Evolutionary conservation across 2,797 vertebrate species (phyloP).

Genomic region (Sebastes trivittatus): DNA sequence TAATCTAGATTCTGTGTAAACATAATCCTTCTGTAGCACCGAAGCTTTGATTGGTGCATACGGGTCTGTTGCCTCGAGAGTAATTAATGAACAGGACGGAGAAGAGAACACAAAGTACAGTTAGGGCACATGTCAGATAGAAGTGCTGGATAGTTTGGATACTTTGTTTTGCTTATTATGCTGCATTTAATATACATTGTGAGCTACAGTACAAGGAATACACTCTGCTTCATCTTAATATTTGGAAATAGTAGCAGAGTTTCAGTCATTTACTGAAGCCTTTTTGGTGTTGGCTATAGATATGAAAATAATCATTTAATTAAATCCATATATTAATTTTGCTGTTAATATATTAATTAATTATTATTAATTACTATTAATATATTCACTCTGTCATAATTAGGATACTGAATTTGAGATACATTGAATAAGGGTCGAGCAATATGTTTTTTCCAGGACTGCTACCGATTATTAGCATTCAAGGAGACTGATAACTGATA

Average conservation of each 20-base stretch:
- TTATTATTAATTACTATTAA: no score
- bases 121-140: background rate
- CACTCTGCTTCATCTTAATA: background rate
- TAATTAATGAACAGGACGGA: constrained; percentile 17
- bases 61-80: background rate
- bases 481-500: background rate
- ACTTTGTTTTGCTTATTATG: background rate
- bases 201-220: background rate
- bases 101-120: background rate
- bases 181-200: background rate
- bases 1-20: constrained; percentile 6
- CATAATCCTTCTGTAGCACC: background rate
- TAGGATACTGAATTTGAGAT: background rate
- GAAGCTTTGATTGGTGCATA: background rate
- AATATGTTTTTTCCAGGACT: background rate
- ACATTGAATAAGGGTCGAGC: background rate
- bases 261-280: background rate
- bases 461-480: background rate
- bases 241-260: background rate
- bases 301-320: background rate
- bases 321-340: background rate
- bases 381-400: background rate
- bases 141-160: background rate
- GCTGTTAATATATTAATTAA: no score
- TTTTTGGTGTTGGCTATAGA: background rate